Percentiles rank a stretch among this genome's conserved stretches.
Conservation (phyloP, 2,113 vertebrate genomes). For the Albula goreensis region DNA sequence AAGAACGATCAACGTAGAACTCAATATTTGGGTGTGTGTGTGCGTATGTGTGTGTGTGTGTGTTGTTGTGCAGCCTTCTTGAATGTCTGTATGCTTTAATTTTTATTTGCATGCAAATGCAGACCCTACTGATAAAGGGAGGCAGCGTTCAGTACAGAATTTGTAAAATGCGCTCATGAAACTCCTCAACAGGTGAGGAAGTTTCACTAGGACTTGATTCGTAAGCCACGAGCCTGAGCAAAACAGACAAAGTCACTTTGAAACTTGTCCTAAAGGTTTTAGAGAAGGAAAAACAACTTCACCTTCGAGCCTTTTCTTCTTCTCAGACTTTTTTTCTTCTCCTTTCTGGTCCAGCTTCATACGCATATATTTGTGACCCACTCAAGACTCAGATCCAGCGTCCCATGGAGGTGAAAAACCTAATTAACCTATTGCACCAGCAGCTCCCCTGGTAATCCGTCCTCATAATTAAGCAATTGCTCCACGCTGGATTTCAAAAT, state of each 20-base stretch:
- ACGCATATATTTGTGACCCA: constrained; percentile 63
- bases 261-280: constrained; percentile 43
- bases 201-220: constrained; percentile 21
- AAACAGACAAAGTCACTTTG: constrained; percentile 57
- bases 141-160: too few relatives aligned
- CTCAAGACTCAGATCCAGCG: constrained; percentile 63
- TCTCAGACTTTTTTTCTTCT: constrained; percentile 62
- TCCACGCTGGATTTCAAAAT: constrained; percentile 72
- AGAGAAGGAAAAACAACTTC: constrained; percentile 60
- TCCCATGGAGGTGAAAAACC: constrained; percentile 71
- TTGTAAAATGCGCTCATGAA: not conserved
- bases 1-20: too few relatives aligned
- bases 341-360: constrained; percentile 57
- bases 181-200: not conserved
- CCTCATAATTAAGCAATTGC: constrained; percentile 75
- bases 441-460: constrained; percentile 70
- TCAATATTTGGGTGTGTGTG: too few relatives aligned
- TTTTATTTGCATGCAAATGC: too few relatives aligned
- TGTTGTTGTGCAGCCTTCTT: too few relatives aligned
- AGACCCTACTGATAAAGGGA: too few relatives aligned
- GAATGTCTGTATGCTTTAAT: too few relatives aligned
- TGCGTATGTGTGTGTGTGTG: too few relatives aligned
- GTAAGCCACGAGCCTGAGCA: constrained; percentile 55
- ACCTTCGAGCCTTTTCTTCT: constrained; percentile 55
- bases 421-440: constrained; percentile 72